Percentiles rank a stretch among this genome's conserved stretches.
Conservation (phyloP, 1,140 invertebrate species). For the Condylostylus longicornis region DNA sequence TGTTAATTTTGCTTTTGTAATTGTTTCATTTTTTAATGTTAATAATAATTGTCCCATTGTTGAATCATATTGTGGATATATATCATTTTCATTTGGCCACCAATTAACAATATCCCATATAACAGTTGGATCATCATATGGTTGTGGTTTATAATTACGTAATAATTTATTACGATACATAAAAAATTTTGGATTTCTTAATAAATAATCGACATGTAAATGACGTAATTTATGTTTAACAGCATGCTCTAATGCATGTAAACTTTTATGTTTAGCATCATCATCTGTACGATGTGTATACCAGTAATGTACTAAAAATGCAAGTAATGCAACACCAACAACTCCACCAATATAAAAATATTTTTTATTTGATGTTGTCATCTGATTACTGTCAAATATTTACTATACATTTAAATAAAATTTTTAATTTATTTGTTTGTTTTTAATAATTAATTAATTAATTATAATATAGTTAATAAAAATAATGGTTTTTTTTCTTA, state of each 20-base stretch:
- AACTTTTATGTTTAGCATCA: constrained; percentile 21
- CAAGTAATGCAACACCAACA: no score
- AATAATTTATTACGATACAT: constrained; percentile 30
- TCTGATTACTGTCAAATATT: no score
- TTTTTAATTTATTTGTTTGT: no score
- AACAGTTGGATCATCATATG: constrained; percentile 25
- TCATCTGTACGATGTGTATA: no score
- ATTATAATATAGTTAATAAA: no score
- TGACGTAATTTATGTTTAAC: constrained; percentile 24
- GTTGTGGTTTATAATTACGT: constrained; percentile 23
- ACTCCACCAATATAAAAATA: no score
- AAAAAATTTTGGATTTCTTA: constrained; percentile 31
- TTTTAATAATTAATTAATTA: no score
- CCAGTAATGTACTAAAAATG: no score
- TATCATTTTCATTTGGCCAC: constrained; percentile 50
- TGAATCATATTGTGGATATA: constrained; percentile 47
- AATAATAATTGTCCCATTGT: constrained; percentile 54
- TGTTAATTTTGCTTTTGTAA: constrained; percentile 59
- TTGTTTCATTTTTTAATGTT: constrained; percentile 49
- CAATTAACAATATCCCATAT: constrained; percentile 32
- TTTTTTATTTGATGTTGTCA: no score
- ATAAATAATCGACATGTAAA: constrained; percentile 26
- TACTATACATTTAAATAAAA: no score
- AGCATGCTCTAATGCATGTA: constrained; percentile 23
- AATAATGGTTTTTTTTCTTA: no score